Base-by-base conservation (phyloP, 2,888 invertebrate genomes). In the Diadegma fenestrale region DNA sequence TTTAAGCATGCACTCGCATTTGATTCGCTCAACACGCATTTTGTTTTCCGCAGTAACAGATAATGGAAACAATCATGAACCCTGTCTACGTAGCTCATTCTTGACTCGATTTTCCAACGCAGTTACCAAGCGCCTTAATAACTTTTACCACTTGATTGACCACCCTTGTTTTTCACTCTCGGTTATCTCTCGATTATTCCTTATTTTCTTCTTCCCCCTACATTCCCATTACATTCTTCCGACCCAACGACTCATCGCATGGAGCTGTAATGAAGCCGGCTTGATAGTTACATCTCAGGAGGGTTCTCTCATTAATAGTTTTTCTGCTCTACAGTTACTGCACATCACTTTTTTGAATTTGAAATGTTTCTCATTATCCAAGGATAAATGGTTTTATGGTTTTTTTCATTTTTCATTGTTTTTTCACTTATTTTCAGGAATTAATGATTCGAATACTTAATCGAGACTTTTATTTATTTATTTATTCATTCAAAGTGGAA, bases 71-170 rank as follows among this genome's bases (percentile, higher is more conserved):
- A 48, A 26, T 26, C 12, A 54, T 54, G 2, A 4, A 37, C 33
- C 37, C 48, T 37, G 61, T 33, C 4, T 17, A 7, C 33, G 37
- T 17, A 22, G 19, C 33, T 63, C 45, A 43, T 41, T 58, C 37
- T 33, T 37, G 37, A 12, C 54, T 43, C 33, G 14, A 63, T 19
- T 45, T 58, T 33, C 6, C 43, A 19, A 10, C 33, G 7, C 10
- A 41, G n/a, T 73, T 58, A 73, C 26, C 22, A 14, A 17, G 33
- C 33, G 30, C 33, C 48, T 48, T 66, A 66, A 51, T 76, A 48
- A 51, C 22, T 76, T 66, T 51, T 64, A 51, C 45, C 64, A 30
- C 63, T 76, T 66, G 22, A 51, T 66, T 37, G 51, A 51, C 22
- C 43, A 58, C 64, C 17, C 58, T 33, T 17, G 33, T 75, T 45